Evolutionary conservation across 2,113 vertebrate genomes (phyloP).

Genomic region (Nothoprocta perdicaria): DNA sequence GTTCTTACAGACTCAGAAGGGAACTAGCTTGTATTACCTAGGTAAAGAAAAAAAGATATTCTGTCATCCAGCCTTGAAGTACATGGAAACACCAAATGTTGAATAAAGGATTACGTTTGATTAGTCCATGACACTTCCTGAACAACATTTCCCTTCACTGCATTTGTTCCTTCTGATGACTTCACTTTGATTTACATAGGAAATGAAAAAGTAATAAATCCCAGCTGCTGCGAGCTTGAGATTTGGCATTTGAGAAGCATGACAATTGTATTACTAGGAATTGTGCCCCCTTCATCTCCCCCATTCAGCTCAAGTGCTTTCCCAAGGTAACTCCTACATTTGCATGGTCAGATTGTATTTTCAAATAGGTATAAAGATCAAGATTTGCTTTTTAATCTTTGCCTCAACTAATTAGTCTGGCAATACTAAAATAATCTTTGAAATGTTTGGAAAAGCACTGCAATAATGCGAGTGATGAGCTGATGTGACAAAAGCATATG

Average conservation of each 20-base stretch:
- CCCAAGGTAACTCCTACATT: neutral
- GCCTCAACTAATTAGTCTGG: neutral
- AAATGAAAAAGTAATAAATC: constrained; percentile 27
- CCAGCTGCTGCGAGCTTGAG: neutral
- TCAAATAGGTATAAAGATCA: neutral
- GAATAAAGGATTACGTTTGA: constrained; percentile 36
- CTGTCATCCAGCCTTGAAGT: too few species aligned
- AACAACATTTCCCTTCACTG: neutral
- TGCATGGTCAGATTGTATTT: accelerated
- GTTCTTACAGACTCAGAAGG: neutral
- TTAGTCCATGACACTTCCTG: neutral
- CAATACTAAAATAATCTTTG: neutral
- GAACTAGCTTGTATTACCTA: neutral
- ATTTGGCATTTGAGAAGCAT: neutral
- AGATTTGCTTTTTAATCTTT: neutral
- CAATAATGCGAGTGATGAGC: neutral
- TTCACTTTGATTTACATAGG: constrained; percentile 16
- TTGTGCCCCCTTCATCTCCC: neutral
- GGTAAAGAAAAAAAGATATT: neutral
- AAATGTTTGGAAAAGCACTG: neutral
- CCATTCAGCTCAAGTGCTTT: neutral
- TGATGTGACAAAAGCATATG: neutral
- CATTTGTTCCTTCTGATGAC: neutral
- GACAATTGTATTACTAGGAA: neutral
- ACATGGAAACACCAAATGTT: neutral